Evolutionary conservation across 1,140 invertebrate genomes (phyloP).

Genomic region (Drosophila parabipectinata): DNA sequence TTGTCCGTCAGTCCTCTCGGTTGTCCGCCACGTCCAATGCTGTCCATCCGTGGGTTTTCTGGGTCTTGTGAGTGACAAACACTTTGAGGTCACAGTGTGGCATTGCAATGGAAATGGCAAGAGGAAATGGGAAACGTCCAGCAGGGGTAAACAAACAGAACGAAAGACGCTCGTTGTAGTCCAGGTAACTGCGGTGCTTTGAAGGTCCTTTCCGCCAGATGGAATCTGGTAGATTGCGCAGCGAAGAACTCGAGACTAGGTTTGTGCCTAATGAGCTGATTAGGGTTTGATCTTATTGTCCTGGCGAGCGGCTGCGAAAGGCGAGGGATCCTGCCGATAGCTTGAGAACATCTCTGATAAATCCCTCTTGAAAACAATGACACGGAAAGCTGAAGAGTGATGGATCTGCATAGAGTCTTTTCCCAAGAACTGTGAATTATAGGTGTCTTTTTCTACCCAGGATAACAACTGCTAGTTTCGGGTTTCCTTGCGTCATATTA

Average conservation of each 20-base stretch:
- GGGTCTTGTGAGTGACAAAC: conserved; percentile 47
- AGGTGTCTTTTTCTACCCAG: conserved; percentile 5
- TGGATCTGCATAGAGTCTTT: conserved; percentile 17
- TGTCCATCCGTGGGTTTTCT: conserved; percentile 18
- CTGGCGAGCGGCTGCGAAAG: conserved; percentile 9
- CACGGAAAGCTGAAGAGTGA: conserved; percentile 6
- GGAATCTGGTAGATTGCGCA: conserved; percentile 13
- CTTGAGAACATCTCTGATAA: neutral
- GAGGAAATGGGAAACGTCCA: conserved; percentile 36
- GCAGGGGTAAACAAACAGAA: conserved; percentile 41
- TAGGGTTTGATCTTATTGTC: conserved; percentile 44
- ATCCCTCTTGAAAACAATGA: conserved; percentile 17
- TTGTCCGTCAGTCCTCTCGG: conserved; percentile 4
- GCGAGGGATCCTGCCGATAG: conserved; percentile 22
- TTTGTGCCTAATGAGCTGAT: conserved; percentile 47
- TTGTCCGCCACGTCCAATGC: neutral
- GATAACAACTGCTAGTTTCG: neutral
- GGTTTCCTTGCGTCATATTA: conserved; percentile 6
- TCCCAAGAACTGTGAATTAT: conserved; percentile 22
- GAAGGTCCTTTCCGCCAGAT: conserved; percentile 19
- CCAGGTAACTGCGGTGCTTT: conserved; percentile 28
- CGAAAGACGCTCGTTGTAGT: conserved; percentile 18
- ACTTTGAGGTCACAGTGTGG: conserved; percentile 71
- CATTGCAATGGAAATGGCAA: conserved; percentile 65
- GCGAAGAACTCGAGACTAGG: conserved; percentile 23